A percentile compares a stretch with the other conserved stretches of the same genome.
phyloP scores from a whole-genome alignment of 2,888 invertebrate species.

The Drosophila meridiana region DNA sequence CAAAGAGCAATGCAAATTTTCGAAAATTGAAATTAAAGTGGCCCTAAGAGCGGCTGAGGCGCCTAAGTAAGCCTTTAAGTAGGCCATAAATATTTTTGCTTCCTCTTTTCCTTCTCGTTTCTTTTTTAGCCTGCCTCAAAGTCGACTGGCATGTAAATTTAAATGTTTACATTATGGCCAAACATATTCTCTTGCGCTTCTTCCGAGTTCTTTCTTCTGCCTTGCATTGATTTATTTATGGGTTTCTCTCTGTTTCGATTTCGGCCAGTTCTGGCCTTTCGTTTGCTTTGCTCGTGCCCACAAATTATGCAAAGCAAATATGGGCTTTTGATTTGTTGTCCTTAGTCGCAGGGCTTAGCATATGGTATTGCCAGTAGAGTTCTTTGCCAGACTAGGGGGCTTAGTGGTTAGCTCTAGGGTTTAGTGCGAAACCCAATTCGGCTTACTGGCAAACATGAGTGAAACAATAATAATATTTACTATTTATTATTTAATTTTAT shows the following conservation, averaged over 20 bases:
- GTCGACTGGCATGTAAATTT: constrained; percentile 48
- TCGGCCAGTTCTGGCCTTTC: constrained; percentile 7
- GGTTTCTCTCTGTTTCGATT: constrained; percentile 14
- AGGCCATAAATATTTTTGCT: constrained; percentile 55
- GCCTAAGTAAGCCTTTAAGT: constrained; percentile 61
- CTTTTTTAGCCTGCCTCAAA: constrained; percentile 10
- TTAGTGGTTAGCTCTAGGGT: neutral
- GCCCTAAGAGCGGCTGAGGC: constrained; percentile 47
- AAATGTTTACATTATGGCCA: constrained; percentile 57
- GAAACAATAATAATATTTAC: neutral
- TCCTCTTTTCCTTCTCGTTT: neutral
- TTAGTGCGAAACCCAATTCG: neutral
- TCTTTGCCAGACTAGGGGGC: neutral
- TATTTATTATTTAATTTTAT: neutral
- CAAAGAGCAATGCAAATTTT: constrained; percentile 54
- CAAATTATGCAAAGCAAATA: constrained; percentile 63
- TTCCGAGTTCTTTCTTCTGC: neutral
- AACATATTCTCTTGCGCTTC: constrained; percentile 42
- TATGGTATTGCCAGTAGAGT: neutral
- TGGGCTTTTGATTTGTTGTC: constrained; percentile 44
- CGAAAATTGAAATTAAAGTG: constrained; percentile 66
- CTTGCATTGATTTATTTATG: constrained; percentile 63
- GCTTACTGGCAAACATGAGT: neutral
- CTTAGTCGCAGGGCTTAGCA: neutral
- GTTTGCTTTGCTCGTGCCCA: constrained; percentile 23